Conservation (phyloP, 1,140 invertebrate genomes). For the Maconellicoccus hirsutus region DNA sequence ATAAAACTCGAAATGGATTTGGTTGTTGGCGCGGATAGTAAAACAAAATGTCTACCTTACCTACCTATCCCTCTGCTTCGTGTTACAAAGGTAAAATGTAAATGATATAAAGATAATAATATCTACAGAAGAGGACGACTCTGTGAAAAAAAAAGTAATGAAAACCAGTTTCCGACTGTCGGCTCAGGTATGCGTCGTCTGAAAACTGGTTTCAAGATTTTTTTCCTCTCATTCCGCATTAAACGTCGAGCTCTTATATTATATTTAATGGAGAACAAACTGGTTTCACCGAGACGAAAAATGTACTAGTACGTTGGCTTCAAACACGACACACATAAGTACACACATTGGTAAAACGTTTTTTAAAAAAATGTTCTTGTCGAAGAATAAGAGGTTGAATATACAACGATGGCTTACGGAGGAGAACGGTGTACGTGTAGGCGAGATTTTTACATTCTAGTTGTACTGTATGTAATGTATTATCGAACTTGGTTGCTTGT, state of each 20-base stretch:
- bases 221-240: neutral
- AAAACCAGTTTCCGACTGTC: neutral
- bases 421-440: too few species aligned
- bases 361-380: neutral
- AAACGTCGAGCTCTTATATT: neutral
- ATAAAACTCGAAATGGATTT: too few species aligned
- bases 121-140: neutral
- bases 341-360: neutral
- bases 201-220: neutral
- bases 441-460: too few species aligned
- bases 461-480: too few species aligned
- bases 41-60: too few species aligned
- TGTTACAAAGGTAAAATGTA: too few species aligned
- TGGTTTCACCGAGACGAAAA: neutral
- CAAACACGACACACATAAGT: neutral
- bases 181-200: constrained; percentile 6
- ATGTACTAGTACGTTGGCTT: neutral
- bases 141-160: neutral
- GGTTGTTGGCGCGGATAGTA: too few species aligned
- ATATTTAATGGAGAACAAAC: neutral
- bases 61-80: too few species aligned
- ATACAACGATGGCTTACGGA: too few species aligned
- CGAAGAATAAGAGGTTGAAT: too few species aligned
- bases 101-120: neutral
- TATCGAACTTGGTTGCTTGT: too few species aligned